Percentiles rank a stretch among this genome's conserved stretches.
Evolutionary conservation across 2,888 invertebrate species (phyloP).

Genomic region (Xestia xanthographa): DNA sequence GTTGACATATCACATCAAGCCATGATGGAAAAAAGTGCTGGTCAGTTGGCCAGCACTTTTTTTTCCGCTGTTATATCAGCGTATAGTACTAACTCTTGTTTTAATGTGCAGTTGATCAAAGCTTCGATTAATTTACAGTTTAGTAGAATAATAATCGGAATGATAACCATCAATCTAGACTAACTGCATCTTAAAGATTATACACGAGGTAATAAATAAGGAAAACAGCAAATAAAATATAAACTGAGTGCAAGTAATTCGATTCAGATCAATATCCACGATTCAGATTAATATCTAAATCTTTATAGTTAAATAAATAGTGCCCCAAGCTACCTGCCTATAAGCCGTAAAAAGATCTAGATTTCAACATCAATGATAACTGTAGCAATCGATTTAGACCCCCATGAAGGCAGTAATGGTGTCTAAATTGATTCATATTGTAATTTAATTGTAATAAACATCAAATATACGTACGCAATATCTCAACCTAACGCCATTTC

Average conservation of each 20-base stretch:
- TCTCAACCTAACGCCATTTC: slow-evolving; percentile 48
- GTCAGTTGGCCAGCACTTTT: background rate
- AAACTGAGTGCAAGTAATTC: slow-evolving; percentile 35
- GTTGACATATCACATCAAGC: background rate
- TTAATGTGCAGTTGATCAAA: slow-evolving; percentile 7
- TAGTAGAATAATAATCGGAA: slow-evolving; percentile 20
- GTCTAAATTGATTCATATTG: slow-evolving; percentile 60
- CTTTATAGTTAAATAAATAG: slow-evolving; percentile 47
- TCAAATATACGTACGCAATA: slow-evolving; percentile 61
- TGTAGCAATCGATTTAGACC: slow-evolving; percentile 49
- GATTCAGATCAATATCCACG: slow-evolving; percentile 34
- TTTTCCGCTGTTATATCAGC: background rate
- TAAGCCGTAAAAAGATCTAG: slow-evolving; percentile 39
- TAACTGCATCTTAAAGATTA: slow-evolving; percentile 29
- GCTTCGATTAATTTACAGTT: slow-evolving; percentile 43
- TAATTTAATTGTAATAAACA: slow-evolving; percentile 61
- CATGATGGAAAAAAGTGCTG: no score
- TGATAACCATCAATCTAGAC: slow-evolving; percentile 36
- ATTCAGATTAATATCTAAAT: slow-evolving; percentile 37
- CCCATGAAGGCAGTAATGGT: slow-evolving; percentile 52
- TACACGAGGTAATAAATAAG: slow-evolving; percentile 27
- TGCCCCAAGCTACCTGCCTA: slow-evolving; percentile 25
- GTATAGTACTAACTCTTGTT: slow-evolving; percentile 6
- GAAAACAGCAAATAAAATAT: slow-evolving; percentile 36
- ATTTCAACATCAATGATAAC: slow-evolving; percentile 50